Percentiles rank a stretch among this genome's conserved stretches.
Evolutionary conservation across 1,140 invertebrate genomes (phyloP).

Genomic region (Helicoverpa armigera): DNA sequence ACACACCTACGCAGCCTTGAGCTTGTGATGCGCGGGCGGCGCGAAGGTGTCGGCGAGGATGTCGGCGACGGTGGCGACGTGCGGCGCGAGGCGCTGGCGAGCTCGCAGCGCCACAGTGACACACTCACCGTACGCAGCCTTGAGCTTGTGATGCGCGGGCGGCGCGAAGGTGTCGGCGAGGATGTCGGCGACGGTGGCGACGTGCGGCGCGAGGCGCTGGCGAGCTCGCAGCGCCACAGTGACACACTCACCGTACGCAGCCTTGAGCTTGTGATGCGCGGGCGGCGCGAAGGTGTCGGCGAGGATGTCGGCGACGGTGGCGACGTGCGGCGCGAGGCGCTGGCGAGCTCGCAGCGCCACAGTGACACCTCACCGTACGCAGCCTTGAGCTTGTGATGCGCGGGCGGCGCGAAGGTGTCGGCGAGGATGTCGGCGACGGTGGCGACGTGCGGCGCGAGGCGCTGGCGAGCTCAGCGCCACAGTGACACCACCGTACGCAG

Average conservation of each 20-base stretch:
- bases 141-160: no score
- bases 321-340: no score
- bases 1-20: conserved; percentile 85
- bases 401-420: conserved; percentile 92
- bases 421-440: conserved; percentile 95
- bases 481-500: conserved; percentile 76
- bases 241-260: no score
- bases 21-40: conserved; percentile 88
- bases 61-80: conserved; percentile 94
- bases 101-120: no score
- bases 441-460: conserved; percentile 91
- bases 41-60: conserved; percentile 95
- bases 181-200: no score
- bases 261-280: no score
- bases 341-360: conserved; percentile 71
- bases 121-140: no score
- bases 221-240: no score
- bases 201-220: no score
- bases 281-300: no score
- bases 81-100: conserved; percentile 87
- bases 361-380: conserved; percentile 76
- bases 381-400: conserved; percentile 89
- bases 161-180: no score
- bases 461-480: conserved; percentile 71
- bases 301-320: no score